A percentile compares a stretch with the other conserved stretches of the same genome.
phyloP scores from a whole-genome alignment of 2,888 invertebrate genomes.

The Empis livida region DNA sequence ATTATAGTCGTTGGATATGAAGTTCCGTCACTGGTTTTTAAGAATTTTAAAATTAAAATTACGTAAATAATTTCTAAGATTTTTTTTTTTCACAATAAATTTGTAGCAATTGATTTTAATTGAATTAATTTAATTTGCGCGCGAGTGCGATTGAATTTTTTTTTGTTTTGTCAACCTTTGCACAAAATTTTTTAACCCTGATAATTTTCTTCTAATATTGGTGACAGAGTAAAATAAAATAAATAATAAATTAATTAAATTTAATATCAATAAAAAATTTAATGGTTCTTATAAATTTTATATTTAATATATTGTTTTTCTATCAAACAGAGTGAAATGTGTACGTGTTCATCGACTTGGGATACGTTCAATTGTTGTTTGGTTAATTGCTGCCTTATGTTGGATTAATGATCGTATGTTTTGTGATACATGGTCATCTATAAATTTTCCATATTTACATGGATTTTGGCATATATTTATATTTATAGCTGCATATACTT shows the following conservation, averaged over 20 bases:
- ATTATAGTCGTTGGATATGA: too few species aligned
- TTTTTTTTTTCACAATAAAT: too few species aligned
- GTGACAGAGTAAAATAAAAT: too few species aligned
- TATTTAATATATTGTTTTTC: conserved; percentile 9
- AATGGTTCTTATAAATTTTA: conserved; percentile 2
- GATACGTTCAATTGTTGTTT: conserved; percentile 52
- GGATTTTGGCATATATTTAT: conserved; percentile 74
- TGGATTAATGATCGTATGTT: conserved; percentile 69
- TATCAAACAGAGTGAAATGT: conserved; percentile 42
- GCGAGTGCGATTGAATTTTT: too few species aligned
- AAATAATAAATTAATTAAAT: neutral
- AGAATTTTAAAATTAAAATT: too few species aligned
- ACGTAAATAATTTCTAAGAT: too few species aligned
- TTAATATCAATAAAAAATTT: neutral
- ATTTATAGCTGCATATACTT: conserved; percentile 64
- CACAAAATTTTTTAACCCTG: too few species aligned
- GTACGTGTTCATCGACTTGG: conserved; percentile 58
- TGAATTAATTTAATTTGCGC: too few species aligned
- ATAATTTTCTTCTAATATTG: too few species aligned
- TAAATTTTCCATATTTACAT: conserved; percentile 71
- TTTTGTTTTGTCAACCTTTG: too few species aligned
- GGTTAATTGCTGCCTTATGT: conserved; percentile 56
- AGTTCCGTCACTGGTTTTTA: too few species aligned
- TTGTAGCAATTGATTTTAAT: too few species aligned
- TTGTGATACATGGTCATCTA: conserved; percentile 64